Evolutionary conservation across 2,888 invertebrate species (phyloP).

Genomic region (Acrocyrtus sp.): DNA sequence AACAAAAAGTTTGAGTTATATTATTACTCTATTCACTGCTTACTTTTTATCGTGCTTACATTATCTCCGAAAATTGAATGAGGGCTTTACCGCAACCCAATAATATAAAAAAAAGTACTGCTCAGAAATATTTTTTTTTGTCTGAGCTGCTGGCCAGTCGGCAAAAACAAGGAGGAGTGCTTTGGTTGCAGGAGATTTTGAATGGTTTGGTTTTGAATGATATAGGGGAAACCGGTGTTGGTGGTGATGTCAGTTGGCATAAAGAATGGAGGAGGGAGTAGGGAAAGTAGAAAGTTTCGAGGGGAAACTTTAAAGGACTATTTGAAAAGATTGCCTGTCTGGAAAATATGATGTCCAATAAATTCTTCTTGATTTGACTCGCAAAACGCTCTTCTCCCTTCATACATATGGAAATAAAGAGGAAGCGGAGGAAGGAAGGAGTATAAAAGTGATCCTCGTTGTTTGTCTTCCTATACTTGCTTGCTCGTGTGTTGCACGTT

Average conservation of each 20-base stretch:
- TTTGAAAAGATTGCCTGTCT: constrained; percentile 14
- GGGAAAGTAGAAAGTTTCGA: constrained; percentile 11
- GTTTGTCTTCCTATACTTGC: neutral
- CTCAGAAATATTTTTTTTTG: too few species aligned
- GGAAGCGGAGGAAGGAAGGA: constrained; percentile 27
- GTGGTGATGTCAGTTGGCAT: constrained; percentile 31
- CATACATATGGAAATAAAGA: constrained; percentile 49
- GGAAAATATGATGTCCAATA: constrained; percentile 49
- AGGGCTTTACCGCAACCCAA: too few species aligned
- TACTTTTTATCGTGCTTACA: too few species aligned
- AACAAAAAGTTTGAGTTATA: too few species aligned
- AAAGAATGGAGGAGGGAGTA: constrained; percentile 10
- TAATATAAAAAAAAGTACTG: too few species aligned
- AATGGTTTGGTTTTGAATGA: too few species aligned
- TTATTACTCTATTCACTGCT: too few species aligned
- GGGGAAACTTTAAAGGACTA: neutral
- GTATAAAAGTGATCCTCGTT: constrained; percentile 35
- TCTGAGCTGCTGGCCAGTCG: too few species aligned
- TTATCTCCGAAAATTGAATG: too few species aligned
- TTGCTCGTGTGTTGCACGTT: too few species aligned
- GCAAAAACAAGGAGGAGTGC: neutral
- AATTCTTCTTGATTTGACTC: constrained; percentile 53
- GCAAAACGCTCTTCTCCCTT: constrained; percentile 43
- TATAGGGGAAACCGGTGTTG: too few species aligned
- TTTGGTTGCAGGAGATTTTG: neutral